These are phyloP conservation scores for Cecidostiba fungosa DNA, from an alignment of 2,888 invertebrate genomes.

Conservation along the genomic window DNA sequence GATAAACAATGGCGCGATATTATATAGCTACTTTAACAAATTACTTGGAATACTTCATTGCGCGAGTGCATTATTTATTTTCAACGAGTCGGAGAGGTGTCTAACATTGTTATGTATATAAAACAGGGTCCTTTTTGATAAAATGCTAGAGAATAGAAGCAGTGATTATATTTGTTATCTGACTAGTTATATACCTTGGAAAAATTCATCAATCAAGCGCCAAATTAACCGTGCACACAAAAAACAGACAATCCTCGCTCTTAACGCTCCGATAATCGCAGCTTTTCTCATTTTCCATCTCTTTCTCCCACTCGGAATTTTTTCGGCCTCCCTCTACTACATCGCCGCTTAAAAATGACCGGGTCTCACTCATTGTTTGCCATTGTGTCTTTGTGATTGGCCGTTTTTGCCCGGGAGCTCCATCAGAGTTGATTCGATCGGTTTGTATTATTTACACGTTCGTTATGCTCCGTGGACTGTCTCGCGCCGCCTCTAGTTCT, in stretches of 20 bases:
- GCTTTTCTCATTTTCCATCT: constrained; percentile 5
- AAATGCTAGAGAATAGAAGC: too few relatives aligned
- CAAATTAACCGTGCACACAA: constrained; percentile 33
- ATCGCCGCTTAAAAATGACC: constrained; percentile 34
- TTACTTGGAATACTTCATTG: not conserved
- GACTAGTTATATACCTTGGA: too few relatives aligned
- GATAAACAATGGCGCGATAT: constrained; percentile 2
- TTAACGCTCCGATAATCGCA: constrained; percentile 16
- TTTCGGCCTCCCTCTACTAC: not conserved
- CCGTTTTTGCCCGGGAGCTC: constrained; percentile 46
- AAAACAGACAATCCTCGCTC: constrained; percentile 37
- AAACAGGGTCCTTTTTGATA: too few relatives aligned
- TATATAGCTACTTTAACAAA: not conserved
- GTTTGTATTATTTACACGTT: constrained; percentile 73
- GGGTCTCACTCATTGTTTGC: constrained; percentile 33
- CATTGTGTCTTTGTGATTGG: constrained; percentile 61
- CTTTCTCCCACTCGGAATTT: not conserved
- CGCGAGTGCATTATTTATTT: not conserved
- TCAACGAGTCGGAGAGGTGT: not conserved
- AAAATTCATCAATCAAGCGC: constrained; percentile 46
- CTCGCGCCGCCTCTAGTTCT: constrained; percentile 65
- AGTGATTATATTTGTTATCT: too few relatives aligned
- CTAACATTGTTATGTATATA: too few relatives aligned
- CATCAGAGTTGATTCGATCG: constrained; percentile 50
- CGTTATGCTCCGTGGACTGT: constrained; percentile 68